These are phyloP conservation scores for Monoplex corrugatus DNA, from an alignment of 2,888 invertebrate genomes.

Conservation along the genomic window DNA sequence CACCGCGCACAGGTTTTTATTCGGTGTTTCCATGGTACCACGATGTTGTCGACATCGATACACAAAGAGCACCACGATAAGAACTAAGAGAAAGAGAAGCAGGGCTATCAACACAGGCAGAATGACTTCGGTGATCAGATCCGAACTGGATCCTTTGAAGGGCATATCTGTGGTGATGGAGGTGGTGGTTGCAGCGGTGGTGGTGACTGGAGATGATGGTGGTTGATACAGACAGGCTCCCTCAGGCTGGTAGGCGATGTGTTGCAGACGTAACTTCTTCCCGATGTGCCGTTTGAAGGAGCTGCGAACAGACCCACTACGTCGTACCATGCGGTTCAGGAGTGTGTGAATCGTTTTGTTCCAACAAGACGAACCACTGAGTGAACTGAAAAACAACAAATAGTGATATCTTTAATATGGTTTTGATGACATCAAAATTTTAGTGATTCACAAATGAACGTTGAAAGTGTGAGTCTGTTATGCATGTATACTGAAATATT, in stretches of 20 bases:
- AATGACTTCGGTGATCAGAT: slow-evolving; percentile 57
- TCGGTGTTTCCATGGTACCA: slow-evolving; percentile 58
- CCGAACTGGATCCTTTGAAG: neutral
- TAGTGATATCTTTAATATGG: no score
- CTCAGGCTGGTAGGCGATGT: slow-evolving; percentile 52
- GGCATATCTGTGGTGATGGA: slow-evolving; percentile 18
- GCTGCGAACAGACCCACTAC: slow-evolving; percentile 52
- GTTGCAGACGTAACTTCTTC: slow-evolving; percentile 47
- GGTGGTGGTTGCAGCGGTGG: slow-evolving; percentile 4
- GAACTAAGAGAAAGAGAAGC: slow-evolving; percentile 60
- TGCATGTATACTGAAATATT: no score
- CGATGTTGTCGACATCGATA: slow-evolving; percentile 56
- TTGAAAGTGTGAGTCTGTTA: no score
- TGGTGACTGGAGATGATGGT: slow-evolving; percentile 32
- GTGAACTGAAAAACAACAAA: slow-evolving; percentile 21
- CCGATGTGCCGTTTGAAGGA: slow-evolving; percentile 57
- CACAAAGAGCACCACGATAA: slow-evolving; percentile 61
- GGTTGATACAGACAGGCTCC: slow-evolving; percentile 56
- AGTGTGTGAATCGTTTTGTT: slow-evolving; percentile 55
- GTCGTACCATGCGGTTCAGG: slow-evolving; percentile 53
- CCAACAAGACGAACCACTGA: slow-evolving; percentile 50
- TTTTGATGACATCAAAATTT: no score
- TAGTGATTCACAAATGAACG: no score
- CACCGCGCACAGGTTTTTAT: slow-evolving; percentile 69
- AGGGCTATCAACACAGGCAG: slow-evolving; percentile 61